These are phyloP conservation scores for Pseudopleuronectes americanus DNA, from an alignment of 2,797 vertebrate genomes.

Conservation along the genomic window DNA sequence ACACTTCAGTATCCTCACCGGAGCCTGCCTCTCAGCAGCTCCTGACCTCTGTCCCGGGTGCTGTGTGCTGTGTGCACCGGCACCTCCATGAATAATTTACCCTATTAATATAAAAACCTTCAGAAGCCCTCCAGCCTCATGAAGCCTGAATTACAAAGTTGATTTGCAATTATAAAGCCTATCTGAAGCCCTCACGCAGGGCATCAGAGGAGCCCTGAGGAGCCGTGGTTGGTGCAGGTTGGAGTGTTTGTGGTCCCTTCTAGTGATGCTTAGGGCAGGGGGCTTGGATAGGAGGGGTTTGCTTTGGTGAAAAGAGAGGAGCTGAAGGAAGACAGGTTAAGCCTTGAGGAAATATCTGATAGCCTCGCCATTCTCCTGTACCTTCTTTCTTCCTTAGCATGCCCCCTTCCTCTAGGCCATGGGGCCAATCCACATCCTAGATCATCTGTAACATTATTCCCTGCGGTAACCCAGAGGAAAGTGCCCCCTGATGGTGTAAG, in stretches of 20 bases:
- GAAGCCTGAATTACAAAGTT: conserved; percentile 83
- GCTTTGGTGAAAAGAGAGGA: conserved; percentile 19
- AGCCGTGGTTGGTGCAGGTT: conserved; percentile 32
- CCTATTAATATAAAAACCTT: conserved; percentile 79
- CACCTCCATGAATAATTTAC: conserved; percentile 83
- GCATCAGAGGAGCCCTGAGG: conserved; percentile 60
- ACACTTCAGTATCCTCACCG: conserved; percentile 42
- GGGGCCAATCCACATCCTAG: conserved; percentile 28
- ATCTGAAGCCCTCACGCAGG: conserved; percentile 57
- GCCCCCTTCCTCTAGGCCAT: conserved; percentile 15
- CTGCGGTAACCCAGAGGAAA: conserved; percentile 24
- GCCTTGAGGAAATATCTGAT: conserved; percentile 41
- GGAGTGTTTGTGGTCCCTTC: conserved; percentile 45
- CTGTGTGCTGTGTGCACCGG: conserved; percentile 56
- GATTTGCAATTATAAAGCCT: conserved; percentile 83
- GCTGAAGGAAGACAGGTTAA: conserved; percentile 41
- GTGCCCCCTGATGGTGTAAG: conserved; percentile 12
- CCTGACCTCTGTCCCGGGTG: conserved; percentile 60
- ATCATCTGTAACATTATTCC: conserved; percentile 45
- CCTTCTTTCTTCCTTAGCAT: not conserved
- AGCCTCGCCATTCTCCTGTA: conserved; percentile 23
- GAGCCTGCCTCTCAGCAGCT: conserved; percentile 58
- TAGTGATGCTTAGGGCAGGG: conserved; percentile 36
- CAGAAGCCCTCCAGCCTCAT: conserved; percentile 76
- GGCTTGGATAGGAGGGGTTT: not conserved